phyloP scores from a whole-genome alignment of 2,797 vertebrate species.

The Coluber constrictor region DNA sequence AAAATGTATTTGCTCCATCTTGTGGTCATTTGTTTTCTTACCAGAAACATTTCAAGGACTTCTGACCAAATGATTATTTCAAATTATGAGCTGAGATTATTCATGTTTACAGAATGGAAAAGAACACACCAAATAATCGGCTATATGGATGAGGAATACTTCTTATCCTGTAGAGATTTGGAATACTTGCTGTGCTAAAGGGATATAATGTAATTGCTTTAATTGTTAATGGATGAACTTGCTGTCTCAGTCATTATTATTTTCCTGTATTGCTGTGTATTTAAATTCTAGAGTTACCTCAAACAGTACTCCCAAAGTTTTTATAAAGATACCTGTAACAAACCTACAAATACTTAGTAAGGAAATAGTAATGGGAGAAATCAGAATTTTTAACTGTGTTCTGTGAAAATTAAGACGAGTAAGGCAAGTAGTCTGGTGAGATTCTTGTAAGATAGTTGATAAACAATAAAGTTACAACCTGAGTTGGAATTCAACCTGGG shows the following conservation, averaged over 20 bases:
- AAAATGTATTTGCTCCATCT: conserved; percentile 57
- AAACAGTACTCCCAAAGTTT: not conserved
- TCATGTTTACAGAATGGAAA: not conserved
- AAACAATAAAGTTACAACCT: not conserved
- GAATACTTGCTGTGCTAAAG: not conserved
- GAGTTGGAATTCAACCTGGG: not conserved
- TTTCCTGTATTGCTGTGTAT: not conserved
- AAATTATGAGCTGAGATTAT: not conserved
- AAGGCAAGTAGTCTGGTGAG: not conserved
- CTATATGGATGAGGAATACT: not conserved
- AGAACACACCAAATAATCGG: not conserved
- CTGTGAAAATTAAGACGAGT: not conserved
- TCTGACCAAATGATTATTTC: not conserved
- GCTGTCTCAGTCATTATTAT: not conserved
- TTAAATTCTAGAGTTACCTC: not conserved
- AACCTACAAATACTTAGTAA: not conserved
- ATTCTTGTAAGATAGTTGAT: not conserved
- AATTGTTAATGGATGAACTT: not conserved
- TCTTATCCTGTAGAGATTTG: not conserved
- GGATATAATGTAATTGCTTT: not conserved
- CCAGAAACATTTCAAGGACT: not conserved
- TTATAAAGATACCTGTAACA: not conserved
- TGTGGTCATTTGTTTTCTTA: conserved; percentile 43
- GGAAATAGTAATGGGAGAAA: not conserved
- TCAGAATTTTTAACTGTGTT: not conserved